phyloP scores from a whole-genome alignment of 2,888 invertebrate species.

The Stramonita haemastoma region DNA sequence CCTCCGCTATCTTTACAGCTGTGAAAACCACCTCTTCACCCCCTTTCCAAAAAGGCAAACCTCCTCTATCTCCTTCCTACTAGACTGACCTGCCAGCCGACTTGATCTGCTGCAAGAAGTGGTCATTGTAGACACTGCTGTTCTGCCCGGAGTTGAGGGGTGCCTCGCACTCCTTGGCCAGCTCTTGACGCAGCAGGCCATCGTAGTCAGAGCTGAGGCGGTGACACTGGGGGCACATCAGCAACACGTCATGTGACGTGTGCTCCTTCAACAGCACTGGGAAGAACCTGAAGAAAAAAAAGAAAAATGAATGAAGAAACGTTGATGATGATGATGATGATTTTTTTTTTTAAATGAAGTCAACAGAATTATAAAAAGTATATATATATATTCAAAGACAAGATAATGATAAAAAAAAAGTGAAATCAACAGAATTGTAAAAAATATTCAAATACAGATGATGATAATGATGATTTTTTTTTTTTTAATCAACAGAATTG shows the following conservation, averaged over 20 bases:
- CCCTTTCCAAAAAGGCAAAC: too few species aligned
- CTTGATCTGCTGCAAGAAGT: slow-evolving; percentile 68
- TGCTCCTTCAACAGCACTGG: slow-evolving; percentile 85
- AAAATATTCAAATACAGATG: neutral
- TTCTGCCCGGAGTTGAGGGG: slow-evolving; percentile 80
- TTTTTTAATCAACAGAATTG: neutral
- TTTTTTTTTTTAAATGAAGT: too few species aligned
- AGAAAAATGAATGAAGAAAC: too few species aligned
- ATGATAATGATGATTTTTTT: neutral
- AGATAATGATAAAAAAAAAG: neutral
- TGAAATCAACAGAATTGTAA: neutral
- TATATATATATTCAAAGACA: neutral
- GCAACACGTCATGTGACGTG: slow-evolving; percentile 88
- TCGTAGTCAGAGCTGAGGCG: slow-evolving; percentile 84
- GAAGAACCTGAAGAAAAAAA: slow-evolving; percentile 73
- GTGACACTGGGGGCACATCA: slow-evolving; percentile 86
- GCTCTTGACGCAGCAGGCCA: slow-evolving; percentile 80
- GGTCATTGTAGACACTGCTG: slow-evolving; percentile 62
- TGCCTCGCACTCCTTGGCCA: slow-evolving; percentile 83
- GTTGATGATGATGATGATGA: too few species aligned
- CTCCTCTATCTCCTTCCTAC: too few species aligned
- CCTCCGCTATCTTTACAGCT: too few species aligned
- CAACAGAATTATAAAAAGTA: neutral
- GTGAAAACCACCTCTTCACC: too few species aligned
- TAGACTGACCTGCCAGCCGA: slow-evolving; percentile 75